Percentiles rank a stretch among this genome's conserved stretches.
These are phyloP conservation scores for Teleogryllus occipitalis DNA, from an alignment of 1,140 invertebrate genomes.

Conservation along the genomic window DNA sequence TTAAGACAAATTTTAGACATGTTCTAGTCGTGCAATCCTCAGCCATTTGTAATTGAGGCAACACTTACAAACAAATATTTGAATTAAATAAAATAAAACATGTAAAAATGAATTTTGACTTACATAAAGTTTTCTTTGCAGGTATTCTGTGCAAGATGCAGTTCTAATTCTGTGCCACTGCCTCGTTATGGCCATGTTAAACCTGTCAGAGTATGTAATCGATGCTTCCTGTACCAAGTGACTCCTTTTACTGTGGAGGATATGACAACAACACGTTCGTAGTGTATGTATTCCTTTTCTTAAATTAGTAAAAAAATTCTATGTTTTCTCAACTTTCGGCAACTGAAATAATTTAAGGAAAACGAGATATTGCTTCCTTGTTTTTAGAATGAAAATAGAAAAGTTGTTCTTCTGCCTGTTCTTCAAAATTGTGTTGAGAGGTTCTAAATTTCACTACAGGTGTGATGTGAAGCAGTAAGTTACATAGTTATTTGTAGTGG, in stretches of 20 bases:
- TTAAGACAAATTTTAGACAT: no score
- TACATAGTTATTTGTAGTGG: no score
- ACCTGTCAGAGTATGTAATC: slow-evolving; percentile 89
- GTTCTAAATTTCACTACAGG: no score
- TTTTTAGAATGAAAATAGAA: not conserved
- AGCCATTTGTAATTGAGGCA: no score
- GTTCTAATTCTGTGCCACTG: slow-evolving; percentile 83
- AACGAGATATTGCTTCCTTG: not conserved
- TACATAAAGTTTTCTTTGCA: slow-evolving; percentile 35
- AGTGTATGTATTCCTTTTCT: not conserved
- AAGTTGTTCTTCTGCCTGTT: no score
- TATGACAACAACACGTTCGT: slow-evolving; percentile 22
- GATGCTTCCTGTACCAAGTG: slow-evolving; percentile 71
- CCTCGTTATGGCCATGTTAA: slow-evolving; percentile 86
- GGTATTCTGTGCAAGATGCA: slow-evolving; percentile 91
- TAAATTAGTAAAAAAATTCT: not conserved
- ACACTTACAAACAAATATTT: not conserved
- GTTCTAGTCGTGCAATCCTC: no score
- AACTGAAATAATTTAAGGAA: not conserved
- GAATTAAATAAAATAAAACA: not conserved
- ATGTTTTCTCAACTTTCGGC: not conserved
- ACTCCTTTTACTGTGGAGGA: slow-evolving; percentile 51
- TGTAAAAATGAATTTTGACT: not conserved
- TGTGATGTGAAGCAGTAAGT: no score
- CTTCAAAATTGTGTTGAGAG: no score